Conservation (phyloP, 2,113 vertebrate genomes). For the Megaleporinus macrocephalus region DNA sequence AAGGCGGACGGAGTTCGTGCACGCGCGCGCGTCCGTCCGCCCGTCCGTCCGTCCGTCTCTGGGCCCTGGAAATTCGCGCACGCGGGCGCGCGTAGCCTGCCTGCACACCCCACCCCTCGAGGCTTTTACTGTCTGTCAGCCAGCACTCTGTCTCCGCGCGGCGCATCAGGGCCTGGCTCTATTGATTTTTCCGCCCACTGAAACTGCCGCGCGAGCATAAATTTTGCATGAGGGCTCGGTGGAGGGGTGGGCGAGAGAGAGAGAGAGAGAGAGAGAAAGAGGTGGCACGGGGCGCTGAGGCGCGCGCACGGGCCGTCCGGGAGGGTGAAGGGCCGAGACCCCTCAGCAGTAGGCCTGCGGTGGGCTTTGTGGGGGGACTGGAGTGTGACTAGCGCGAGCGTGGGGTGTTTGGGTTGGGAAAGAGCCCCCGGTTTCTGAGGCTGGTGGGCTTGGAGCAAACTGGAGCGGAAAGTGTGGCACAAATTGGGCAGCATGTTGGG, state of each 20-base stretch:
- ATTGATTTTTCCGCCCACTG: slow-evolving; percentile 99
- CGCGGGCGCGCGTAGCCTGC: background rate
- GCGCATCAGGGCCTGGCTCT: slow-evolving; percentile 92
- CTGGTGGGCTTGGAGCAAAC: background rate
- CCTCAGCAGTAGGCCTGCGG: background rate
- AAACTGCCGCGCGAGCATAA: slow-evolving; percentile 99
- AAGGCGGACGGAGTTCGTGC: slow-evolving; percentile 72
- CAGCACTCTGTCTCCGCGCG: slow-evolving; percentile 96
- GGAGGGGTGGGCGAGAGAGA: slow-evolving; percentile 75
- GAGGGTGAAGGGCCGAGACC: background rate
- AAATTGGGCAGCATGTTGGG: background rate
- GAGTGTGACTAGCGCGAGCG: background rate
- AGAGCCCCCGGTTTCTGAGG: background rate
- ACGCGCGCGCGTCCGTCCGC: no score
- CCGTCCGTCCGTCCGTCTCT: slow-evolving; percentile 66
- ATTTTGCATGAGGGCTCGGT: slow-evolving; percentile 99
- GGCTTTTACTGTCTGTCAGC: slow-evolving; percentile 99
- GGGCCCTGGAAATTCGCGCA: no score
- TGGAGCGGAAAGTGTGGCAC: background rate
- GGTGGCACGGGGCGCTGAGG: background rate
- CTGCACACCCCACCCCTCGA: slow-evolving; percentile 83
- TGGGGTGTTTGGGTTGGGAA: background rate
- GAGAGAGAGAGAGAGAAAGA: no score
- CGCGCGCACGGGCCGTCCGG: background rate
- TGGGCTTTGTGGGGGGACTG: slow-evolving; percentile 9